Evolutionary conservation across 2,888 invertebrate genomes (phyloP).

Genomic region (Agonopterix alstromeriana): DNA sequence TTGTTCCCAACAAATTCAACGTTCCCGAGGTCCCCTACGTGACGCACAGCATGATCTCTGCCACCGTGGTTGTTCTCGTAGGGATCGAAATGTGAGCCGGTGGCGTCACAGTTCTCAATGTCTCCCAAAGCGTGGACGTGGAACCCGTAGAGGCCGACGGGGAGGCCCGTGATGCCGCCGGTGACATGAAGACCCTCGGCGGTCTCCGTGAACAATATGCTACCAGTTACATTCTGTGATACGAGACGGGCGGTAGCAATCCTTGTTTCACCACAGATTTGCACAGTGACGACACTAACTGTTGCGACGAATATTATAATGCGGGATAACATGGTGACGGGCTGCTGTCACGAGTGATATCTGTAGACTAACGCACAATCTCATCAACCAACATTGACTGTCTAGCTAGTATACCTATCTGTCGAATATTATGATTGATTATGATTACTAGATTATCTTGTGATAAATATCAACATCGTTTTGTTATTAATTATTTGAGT

Average conservation of each 20-base stretch:
- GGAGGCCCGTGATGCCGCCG: conserved; percentile 71
- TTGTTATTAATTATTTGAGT: too few species aligned
- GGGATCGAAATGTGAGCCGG: conserved; percentile 84
- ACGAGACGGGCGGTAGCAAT: conserved; percentile 40
- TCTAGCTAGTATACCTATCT: too few species aligned
- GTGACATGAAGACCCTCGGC: conserved; percentile 58
- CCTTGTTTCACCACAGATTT: conserved; percentile 37
- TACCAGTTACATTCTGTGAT: conserved; percentile 33
- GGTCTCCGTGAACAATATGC: conserved; percentile 60
- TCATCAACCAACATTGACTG: too few species aligned
- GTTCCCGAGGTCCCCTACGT: conserved; percentile 87
- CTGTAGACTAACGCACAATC: too few species aligned
- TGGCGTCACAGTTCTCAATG: conserved; percentile 66
- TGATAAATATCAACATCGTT: too few species aligned
- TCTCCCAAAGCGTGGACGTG: conserved; percentile 80
- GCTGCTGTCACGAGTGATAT: background rate
- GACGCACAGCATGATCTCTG: conserved; percentile 74
- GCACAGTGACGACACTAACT: background rate
- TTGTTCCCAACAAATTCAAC: conserved; percentile 65
- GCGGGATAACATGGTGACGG: background rate
- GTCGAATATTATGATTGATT: too few species aligned
- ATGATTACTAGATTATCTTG: too few species aligned
- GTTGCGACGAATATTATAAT: background rate
- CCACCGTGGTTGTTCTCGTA: conserved; percentile 79
- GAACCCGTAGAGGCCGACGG: conserved; percentile 72